phyloP scores from a whole-genome alignment of 1,140 invertebrate species.

The Bombus sylvicola region DNA sequence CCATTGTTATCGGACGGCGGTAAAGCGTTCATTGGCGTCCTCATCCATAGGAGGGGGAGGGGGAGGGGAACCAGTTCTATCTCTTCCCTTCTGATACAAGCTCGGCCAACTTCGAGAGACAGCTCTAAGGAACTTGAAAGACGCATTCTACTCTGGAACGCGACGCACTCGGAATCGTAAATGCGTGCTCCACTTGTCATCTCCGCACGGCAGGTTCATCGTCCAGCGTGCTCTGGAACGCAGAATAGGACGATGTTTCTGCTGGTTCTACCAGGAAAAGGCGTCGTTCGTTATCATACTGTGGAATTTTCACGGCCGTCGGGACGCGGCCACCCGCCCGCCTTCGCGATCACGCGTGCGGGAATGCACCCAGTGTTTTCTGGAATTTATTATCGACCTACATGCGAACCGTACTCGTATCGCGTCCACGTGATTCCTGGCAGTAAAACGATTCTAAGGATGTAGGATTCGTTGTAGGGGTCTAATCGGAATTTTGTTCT shows the following conservation, averaged over 20 bases:
- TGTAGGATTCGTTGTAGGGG: not conserved
- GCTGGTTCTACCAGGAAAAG: conserved; percentile 20
- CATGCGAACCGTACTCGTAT: conserved; percentile 1
- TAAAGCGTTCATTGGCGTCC: conserved; percentile 61
- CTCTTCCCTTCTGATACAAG: conserved; percentile 2
- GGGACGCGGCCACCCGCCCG: not conserved
- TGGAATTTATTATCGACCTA: conserved; percentile 44
- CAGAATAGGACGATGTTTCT: not conserved
- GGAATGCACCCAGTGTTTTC: conserved; percentile 31
- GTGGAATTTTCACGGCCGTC: conserved; percentile 50
- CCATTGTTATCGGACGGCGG: conserved; percentile 63
- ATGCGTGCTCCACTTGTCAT: conserved; percentile 67
- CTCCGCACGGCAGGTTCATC: conserved; percentile 58
- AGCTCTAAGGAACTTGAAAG: conserved; percentile 24
- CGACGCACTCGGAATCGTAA: conserved; percentile 64
- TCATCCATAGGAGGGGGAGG: not conserved
- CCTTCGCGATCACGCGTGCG: conserved; percentile 3
- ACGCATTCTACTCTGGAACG: conserved; percentile 58
- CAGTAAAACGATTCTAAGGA: not conserved
- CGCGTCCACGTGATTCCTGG: not conserved
- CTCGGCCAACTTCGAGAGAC: not conserved
- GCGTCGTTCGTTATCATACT: conserved; percentile 44
- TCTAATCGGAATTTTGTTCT: not conserved
- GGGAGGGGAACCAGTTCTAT: conserved; percentile 27
- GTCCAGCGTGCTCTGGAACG: conserved; percentile 13